A percentile compares a stretch with the other conserved stretches of the same genome.
Conservation (phyloP, 2,888 invertebrate species). For the Nomada ruficornis region DNA sequence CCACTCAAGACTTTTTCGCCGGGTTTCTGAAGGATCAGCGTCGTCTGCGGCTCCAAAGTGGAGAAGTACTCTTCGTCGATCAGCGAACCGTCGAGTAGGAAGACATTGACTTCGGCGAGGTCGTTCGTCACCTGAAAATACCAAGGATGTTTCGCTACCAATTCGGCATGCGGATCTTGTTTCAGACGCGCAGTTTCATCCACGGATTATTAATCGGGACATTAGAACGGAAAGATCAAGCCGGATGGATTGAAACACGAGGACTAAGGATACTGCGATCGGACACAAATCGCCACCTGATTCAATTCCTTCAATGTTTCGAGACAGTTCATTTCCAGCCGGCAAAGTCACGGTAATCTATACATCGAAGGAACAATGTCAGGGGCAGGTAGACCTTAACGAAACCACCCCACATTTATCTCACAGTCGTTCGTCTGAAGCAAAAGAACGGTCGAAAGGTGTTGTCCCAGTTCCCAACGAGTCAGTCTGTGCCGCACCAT, state of each 20-base stretch:
- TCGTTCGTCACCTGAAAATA: constrained; percentile 72
- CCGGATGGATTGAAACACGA: too few species aligned
- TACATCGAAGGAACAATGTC: neutral
- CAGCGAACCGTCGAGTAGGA: constrained; percentile 80
- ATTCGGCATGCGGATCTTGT: neutral
- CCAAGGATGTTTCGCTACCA: neutral
- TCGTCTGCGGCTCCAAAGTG: constrained; percentile 90
- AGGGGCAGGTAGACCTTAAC: neutral
- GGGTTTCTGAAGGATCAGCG: constrained; percentile 86
- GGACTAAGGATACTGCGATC: too few species aligned
- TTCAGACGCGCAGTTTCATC: too few species aligned
- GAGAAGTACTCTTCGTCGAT: constrained; percentile 90
- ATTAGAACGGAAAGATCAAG: too few species aligned
- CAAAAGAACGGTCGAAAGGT: neutral
- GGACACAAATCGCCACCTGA: too few species aligned
- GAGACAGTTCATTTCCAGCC: too few species aligned
- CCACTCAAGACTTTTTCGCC: constrained; percentile 83
- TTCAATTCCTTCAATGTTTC: too few species aligned
- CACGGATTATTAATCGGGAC: too few species aligned
- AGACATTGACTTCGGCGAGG: constrained; percentile 76
- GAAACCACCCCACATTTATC: neutral
- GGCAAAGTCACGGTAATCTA: too few species aligned
- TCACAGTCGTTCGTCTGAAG: neutral
- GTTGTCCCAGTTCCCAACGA: neutral
- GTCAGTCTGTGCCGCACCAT: neutral